Conservation (phyloP, 1,140 invertebrate species). For the Drosophila nikananu region DNA sequence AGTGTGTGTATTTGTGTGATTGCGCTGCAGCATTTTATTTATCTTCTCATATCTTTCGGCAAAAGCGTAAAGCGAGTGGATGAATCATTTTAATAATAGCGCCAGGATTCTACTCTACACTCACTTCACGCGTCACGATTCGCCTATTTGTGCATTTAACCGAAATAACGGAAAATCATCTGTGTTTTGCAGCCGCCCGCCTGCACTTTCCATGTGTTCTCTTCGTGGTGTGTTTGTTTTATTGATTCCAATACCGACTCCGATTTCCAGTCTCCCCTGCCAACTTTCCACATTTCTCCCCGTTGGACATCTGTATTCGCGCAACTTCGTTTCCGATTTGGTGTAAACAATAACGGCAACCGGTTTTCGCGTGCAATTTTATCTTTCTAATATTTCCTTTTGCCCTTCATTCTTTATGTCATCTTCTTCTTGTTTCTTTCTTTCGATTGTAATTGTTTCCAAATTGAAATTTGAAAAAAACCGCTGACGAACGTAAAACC, state of each 20-base stretch:
- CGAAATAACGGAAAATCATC: slow-evolving; percentile 50
- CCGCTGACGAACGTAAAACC: slow-evolving; percentile 1
- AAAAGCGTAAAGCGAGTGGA: slow-evolving; percentile 48
- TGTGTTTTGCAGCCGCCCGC: slow-evolving; percentile 16
- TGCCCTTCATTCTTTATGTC: slow-evolving; percentile 23
- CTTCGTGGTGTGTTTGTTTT: slow-evolving; percentile 70
- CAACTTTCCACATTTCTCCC: neutral
- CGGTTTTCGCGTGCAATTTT: slow-evolving; percentile 61
- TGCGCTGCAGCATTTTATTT: slow-evolving; percentile 42
- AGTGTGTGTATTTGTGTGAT: slow-evolving; percentile 9
- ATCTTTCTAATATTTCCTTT: slow-evolving; percentile 29
- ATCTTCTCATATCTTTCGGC: slow-evolving; percentile 52
- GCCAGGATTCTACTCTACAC: slow-evolving; percentile 21
- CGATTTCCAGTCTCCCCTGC: neutral
- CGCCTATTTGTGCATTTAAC: slow-evolving; percentile 72
- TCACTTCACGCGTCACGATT: slow-evolving; percentile 51
- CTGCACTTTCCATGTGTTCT: slow-evolving; percentile 57
- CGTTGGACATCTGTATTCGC: slow-evolving; percentile 18
- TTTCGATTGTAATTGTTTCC: slow-evolving; percentile 41
- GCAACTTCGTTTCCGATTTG: slow-evolving; percentile 46
- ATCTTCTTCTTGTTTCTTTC: slow-evolving; percentile 17
- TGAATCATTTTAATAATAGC: slow-evolving; percentile 53
- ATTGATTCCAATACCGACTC: slow-evolving; percentile 64
- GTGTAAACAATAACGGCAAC: slow-evolving; percentile 74
- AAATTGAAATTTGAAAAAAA: slow-evolving; percentile 28